A percentile compares a stretch with the other conserved stretches of the same genome.
These are phyloP conservation scores for Ictalurus furcatus DNA, from an alignment of 2,113 vertebrate genomes.

Conservation along the genomic window DNA sequence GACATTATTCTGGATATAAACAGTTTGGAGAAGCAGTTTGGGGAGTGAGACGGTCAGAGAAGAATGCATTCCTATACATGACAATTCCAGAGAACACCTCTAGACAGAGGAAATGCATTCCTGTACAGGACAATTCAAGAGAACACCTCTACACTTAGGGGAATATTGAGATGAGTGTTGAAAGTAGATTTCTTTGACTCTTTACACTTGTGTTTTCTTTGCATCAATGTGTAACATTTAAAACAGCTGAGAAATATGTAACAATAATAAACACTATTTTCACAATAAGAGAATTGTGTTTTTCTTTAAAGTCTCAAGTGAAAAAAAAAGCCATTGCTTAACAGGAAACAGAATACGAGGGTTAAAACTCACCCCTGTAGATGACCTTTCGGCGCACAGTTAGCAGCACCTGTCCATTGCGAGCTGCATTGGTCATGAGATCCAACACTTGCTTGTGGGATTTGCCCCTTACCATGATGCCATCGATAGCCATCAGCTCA, in stretches of 20 bases:
- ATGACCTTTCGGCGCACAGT: conserved; percentile 88
- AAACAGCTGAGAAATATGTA: background rate
- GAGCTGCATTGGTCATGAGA: conserved; percentile 93
- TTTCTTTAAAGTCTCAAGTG: background rate
- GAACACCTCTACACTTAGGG: background rate
- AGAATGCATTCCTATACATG: background rate
- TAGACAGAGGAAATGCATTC: background rate
- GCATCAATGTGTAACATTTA: background rate
- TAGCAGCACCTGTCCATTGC: conserved; percentile 90
- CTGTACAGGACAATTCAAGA: background rate
- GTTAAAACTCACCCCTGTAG: conserved; percentile 78
- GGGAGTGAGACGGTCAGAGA: background rate
- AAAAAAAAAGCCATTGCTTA: background rate
- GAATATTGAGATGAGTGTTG: background rate
- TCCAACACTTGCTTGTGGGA: conserved; percentile 96
- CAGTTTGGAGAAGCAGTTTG: background rate
- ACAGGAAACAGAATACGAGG: background rate
- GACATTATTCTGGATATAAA: background rate
- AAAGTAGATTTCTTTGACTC: background rate
- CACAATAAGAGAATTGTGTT: background rate
- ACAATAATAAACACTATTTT: background rate
- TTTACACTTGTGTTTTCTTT: background rate
- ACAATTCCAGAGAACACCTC: background rate
- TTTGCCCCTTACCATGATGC: conserved; percentile 88
- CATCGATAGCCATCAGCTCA: conserved; percentile 94